phyloP scores from a whole-genome alignment of 64 coral and sea anemone genomes.

The Porites lutea region DNA sequence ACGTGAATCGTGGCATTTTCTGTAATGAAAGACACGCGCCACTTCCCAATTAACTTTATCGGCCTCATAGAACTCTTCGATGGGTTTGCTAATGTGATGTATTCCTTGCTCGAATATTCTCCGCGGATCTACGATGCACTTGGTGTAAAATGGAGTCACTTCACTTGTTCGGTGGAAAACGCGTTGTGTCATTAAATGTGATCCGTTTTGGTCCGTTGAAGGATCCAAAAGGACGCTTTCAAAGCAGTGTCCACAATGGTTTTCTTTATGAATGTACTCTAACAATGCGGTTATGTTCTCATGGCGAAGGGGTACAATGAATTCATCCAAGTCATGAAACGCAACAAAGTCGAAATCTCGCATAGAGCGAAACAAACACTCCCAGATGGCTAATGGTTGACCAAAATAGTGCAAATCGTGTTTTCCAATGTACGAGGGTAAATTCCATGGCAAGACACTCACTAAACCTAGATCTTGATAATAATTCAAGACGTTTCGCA shows the following conservation, averaged over 20 bases:
- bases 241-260: slow-evolving; percentile 64
- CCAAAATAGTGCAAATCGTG: slow-evolving; percentile 57
- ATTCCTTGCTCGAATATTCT: slow-evolving; percentile 29
- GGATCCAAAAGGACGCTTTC: slow-evolving; percentile 45
- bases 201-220: background rate
- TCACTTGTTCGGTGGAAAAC: slow-evolving; percentile 8
- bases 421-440: slow-evolving; percentile 6
- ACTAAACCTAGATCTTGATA: slow-evolving; percentile 49
- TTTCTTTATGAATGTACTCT: slow-evolving; percentile 17
- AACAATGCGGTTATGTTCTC: slow-evolving; percentile 30
- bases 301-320: slow-evolving; percentile 59
- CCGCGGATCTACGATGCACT: slow-evolving; percentile 7
- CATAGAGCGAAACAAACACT: slow-evolving; percentile 59
- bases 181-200: background rate
- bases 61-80: background rate
- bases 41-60: background rate
- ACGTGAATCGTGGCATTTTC: background rate
- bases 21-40: slow-evolving; percentile 41
- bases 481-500: slow-evolving; percentile 42
- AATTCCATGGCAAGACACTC: slow-evolving; percentile 48
- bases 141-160: background rate
- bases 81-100: slow-evolving; percentile 36
- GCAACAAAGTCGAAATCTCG: slow-evolving; percentile 21
- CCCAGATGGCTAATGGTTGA: slow-evolving; percentile 47
- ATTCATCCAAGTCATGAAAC: slow-evolving; percentile 72